Evolutionary conservation across 2,797 vertebrate genomes (phyloP).

Genomic region (Limosa lapponica): DNA sequence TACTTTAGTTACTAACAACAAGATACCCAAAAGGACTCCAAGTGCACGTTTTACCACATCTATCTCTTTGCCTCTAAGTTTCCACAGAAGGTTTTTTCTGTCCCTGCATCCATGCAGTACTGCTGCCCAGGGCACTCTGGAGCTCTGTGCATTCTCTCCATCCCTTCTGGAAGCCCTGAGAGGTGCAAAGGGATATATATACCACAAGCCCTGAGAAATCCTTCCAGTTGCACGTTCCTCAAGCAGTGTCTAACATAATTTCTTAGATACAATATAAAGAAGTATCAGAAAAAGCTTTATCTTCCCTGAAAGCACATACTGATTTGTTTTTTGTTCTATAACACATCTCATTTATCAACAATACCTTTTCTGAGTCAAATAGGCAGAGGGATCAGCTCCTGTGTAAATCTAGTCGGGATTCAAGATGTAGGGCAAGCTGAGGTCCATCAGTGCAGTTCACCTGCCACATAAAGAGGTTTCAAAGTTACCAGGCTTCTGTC

Average conservation of each 20-base stretch:
- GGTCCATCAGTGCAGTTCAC: background rate
- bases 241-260: background rate
- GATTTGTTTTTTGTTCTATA: background rate
- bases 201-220: background rate
- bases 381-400: background rate
- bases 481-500: background rate
- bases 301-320: background rate
- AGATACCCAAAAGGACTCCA: background rate
- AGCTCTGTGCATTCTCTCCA: background rate
- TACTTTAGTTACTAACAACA: background rate
- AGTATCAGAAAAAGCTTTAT: background rate
- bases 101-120: fast-evolving
- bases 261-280: background rate
- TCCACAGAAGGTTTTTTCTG: background rate
- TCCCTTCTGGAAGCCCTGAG: background rate
- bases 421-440: background rate
- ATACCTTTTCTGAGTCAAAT: background rate
- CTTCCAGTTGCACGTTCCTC: background rate
- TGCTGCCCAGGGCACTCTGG: background rate
- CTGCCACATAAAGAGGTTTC: background rate
- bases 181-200: background rate
- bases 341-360: background rate
- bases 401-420: background rate
- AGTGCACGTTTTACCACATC: background rate
- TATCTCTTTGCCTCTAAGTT: background rate